Evolutionary conservation across 2,797 vertebrate genomes (phyloP).

Genomic region (Chiropotes sagulatus): DNA sequence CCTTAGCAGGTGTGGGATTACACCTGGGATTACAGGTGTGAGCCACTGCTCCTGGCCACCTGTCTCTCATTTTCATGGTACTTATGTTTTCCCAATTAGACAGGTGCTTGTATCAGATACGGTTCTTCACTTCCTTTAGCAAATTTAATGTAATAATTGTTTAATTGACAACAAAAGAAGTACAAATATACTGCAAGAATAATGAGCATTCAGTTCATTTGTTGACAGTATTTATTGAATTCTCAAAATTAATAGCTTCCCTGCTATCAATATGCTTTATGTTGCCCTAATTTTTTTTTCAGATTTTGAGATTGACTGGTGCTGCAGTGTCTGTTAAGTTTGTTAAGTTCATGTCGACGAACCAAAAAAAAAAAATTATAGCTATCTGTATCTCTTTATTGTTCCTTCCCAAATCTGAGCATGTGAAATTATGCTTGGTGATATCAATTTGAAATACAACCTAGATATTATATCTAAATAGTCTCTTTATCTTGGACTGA

Average conservation of each 20-base stretch:
- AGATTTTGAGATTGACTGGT: conserved; percentile 15
- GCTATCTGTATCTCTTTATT: background rate
- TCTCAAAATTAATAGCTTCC: conserved; percentile 22
- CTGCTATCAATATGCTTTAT: background rate
- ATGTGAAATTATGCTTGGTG: conserved; percentile 36
- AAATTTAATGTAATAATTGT: conserved; percentile 26
- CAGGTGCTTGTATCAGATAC: conserved; percentile 38
- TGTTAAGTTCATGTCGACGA: conserved; percentile 49
- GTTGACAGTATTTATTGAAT: background rate
- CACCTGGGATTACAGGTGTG: background rate
- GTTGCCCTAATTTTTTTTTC: background rate
- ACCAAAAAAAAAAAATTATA: background rate
- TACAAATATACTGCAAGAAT: background rate
- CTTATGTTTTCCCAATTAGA: background rate
- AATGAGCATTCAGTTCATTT: background rate
- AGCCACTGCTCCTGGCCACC: background rate
- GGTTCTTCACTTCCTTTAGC: conserved; percentile 15
- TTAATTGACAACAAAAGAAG: conserved; percentile 25
- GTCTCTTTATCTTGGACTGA: conserved; percentile 33
- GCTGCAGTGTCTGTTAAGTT: background rate
- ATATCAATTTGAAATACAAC: conserved; percentile 38
- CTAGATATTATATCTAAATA: conserved; percentile 12
- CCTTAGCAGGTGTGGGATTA: too few species aligned
- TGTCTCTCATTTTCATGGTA: background rate
- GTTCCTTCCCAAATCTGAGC: conserved; percentile 33